Evolutionary conservation across 2,888 invertebrate species (phyloP), one percentile per base, ranked within the genome.

Genomic region (Drosophila koepferae): DNA sequence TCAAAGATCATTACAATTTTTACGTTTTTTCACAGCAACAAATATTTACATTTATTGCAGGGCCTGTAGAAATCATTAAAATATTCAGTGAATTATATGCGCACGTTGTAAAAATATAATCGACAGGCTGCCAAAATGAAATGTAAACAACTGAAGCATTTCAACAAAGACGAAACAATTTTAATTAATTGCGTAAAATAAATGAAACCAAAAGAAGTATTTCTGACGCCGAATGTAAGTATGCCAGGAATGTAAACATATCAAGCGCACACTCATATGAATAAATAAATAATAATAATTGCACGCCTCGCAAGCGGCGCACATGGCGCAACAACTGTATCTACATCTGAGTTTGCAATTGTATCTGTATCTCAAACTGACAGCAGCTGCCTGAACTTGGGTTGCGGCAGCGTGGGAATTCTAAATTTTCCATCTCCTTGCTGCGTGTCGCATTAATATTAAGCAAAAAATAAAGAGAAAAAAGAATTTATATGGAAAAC

Each of bases 321-420:
- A 82, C 70, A 79, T 74, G 75, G 70, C 66, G 64, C 51, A 70
- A 38, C 56, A 74, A 72, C 55, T 46, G 53, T 80, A 69, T 63
- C 70, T 74, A 58, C 31, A 61, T 64, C 48, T 59, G 58, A 28
- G 40, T 28, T 41, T 28, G 40, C 44, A 69, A 36, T 63, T 59
- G 63, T 72, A 55, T 72, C 63, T 74, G 59, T 68, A 61, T 71
- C 71, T 81, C 74, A 58, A 58, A 53, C 65, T 63, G 60, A 54
- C 63, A 65, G 63, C 88, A 77, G 88, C 82, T 82, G 88, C 62
- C 56, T 74, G 80, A 79, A 76, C 79, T 79, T 89, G 76, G 64
- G 73, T 58, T 51, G 40, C 69, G 67, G 70, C 77, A 77, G 91
- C 91, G 86, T 87, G 86, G 86, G 86, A 86, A 90, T 60, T 80